Base-by-base conservation (phyloP, 2,113 vertebrate genomes). In the Brienomyrus longianalis region DNA sequence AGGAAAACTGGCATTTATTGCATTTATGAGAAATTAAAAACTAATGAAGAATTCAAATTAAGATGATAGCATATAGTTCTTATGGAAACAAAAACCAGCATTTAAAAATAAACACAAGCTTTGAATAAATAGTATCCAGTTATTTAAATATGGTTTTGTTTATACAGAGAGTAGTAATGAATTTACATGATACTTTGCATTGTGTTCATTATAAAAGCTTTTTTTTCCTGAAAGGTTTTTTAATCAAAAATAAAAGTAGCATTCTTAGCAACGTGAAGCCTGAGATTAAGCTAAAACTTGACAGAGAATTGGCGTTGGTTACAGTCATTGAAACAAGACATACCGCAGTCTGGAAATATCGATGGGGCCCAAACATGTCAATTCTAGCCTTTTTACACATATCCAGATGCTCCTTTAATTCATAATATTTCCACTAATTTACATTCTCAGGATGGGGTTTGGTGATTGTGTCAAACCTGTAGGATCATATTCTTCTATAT, bases 21-120 rank as follows among this genome's bases (percentile, higher is more conserved):
- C 91, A 95, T 95, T 95, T 96, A 97, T 96, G 97, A 95, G 93
- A 96, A 94, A 95, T 96, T 95, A 95, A 95, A 97, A 97, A 97
- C 95, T 94, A 94, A 97, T 92, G 93, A 96, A 97, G 93, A 96
- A 97, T 94, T 96, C 93, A 96, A 93, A 95, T 96, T 95, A 95
- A 96, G 96, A 96, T 95, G 94, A 92, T 96, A 95, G 94, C 95
- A 95, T 96, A 39, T 39, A 94, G 93, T 92, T 97, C 96, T 96
- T 96, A 96, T 96, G 95, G 95, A 97, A 97, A 97, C 10, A 13
- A 96, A 96, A 95, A 91, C 93, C 91, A 94, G 96, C 95, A 94
- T 96, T 97, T 98, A 94, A 98, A 98, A 98, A 99, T 96, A 98
- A 98, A 95, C 97, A 96, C 95, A 96, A 97, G 97, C 96, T 97